Percentiles rank a stretch among this genome's conserved stretches.
phyloP scores from a whole-genome alignment of 2,113 vertebrate genomes.

The Pangasianodon gigas region DNA sequence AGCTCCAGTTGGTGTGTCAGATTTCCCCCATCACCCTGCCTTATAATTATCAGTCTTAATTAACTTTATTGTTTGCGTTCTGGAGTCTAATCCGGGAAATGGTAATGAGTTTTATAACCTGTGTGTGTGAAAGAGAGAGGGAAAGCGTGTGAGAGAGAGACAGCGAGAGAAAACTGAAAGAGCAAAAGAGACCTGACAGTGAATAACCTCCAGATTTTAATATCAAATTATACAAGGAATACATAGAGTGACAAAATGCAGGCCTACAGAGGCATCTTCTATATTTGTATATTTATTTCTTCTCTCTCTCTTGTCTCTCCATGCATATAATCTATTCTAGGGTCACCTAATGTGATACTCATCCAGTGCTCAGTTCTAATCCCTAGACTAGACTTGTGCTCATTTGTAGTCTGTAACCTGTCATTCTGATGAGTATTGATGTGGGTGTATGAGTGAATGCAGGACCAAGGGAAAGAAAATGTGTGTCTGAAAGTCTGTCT shows the following conservation, averaged over 20 bases:
- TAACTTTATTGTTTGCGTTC: slow-evolving; percentile 58
- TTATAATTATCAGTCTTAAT: slow-evolving; percentile 59
- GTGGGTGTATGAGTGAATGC: neutral
- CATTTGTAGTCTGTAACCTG: slow-evolving; percentile 13
- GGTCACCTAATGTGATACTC: slow-evolving; percentile 22
- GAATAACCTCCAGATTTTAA: slow-evolving; percentile 39
- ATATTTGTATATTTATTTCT: neutral
- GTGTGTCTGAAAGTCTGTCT: neutral
- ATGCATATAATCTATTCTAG: neutral
- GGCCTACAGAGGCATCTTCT: neutral
- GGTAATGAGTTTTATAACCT: slow-evolving; percentile 62
- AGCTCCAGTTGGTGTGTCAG: slow-evolving; percentile 32
- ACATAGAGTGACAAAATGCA: neutral
- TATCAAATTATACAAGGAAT: slow-evolving; percentile 9
- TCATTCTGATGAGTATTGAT: neutral
- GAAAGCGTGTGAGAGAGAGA: slow-evolving; percentile 12
- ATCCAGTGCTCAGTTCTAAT: slow-evolving; percentile 4
- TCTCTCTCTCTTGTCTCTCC: neutral
- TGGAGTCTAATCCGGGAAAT: slow-evolving; percentile 57
- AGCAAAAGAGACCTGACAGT: slow-evolving; percentile 28
- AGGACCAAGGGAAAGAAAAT: neutral
- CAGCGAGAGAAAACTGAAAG: neutral
- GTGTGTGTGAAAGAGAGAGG: neutral
- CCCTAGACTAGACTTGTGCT: slow-evolving; percentile 20
- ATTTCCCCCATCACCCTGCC: slow-evolving; percentile 38